A percentile compares a stretch with the other conserved stretches of the same genome.
phyloP scores from a whole-genome alignment of 2,888 invertebrate species.

The Amorpha juglandis region DNA sequence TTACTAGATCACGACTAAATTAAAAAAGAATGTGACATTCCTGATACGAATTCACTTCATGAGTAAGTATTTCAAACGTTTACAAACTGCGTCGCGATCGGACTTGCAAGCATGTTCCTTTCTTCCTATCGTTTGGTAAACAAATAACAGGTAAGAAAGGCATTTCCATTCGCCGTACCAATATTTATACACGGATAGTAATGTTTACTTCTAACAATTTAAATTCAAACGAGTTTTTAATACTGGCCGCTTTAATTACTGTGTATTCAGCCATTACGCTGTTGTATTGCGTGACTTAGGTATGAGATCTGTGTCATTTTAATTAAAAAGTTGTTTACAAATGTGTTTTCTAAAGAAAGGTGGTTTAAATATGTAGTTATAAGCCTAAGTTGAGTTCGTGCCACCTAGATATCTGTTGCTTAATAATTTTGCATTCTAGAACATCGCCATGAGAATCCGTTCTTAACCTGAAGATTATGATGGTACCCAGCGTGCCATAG shows the following conservation, averaged over 20 bases:
- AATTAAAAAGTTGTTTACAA: slow-evolving; percentile 7
- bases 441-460: background rate
- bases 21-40: too few species aligned
- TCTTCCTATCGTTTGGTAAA: background rate
- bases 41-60: too few species aligned
- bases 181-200: slow-evolving; percentile 7
- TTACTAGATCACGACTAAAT: too few species aligned
- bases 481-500: background rate
- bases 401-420: background rate
- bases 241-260: background rate
- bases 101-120: background rate
- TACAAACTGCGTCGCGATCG: background rate
- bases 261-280: slow-evolving; percentile 4
- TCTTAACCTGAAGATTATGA: too few species aligned
- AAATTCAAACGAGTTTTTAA: background rate
- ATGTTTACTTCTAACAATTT: slow-evolving; percentile 9
- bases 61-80: slow-evolving; percentile 3
- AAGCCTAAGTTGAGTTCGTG: background rate
- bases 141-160: slow-evolving; percentile 10
- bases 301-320: slow-evolving; percentile 2
- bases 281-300: slow-evolving; percentile 10
- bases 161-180: slow-evolving; percentile 1
- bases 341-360: background rate
- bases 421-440: background rate
- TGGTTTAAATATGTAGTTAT: background rate